Base-by-base conservation (phyloP, 37 sponge, comb jelly and placozoan genomes). In the Haliclona indistincta region DNA sequence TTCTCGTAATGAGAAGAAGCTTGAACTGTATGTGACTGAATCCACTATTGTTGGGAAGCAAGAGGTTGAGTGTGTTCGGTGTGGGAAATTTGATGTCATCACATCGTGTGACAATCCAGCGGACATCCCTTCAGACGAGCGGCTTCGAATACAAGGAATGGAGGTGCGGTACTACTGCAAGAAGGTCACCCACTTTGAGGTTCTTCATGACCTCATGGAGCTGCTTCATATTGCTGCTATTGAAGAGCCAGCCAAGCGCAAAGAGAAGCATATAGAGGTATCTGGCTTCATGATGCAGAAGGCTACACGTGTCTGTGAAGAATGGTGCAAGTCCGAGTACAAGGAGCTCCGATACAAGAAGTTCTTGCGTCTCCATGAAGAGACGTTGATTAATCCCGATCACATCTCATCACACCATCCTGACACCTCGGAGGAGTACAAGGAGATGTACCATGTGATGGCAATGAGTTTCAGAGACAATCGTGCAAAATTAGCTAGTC, bases 191-290 rank as follows among this genome's bases (percentile, higher is more conserved):
- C 86, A 86, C 42, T 74, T 41, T 54, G 86, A 79, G 43, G 60
- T 91, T 1, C 68, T 91, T 7, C 80, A 85, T 36, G 87, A 91
- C 52, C 55, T 91, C 41, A 81, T 91, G 88, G 91, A 82, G 29
- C 62, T 91, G 58, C 55, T 91, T 32, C 74, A 76, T 25, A 47
- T 85, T 32, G 91, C 86, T 7, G 78, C 87, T 51, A 85, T 73
- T 6, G 91, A 85, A 13, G 67, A 77, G 35, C 44, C 56, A 0
- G 22, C 23, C 1, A 17, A 39, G 2, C 47, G 78, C 15, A 51
- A 67, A 39, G 73, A 85, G 43, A 62, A 70, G 15, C 78, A 79
- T 30, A 0, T 22, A 0, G 82, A 76, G 38, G 22, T 85, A 0
- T 73, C 83, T n/a, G 44, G 33, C 17, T 91, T 91, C 62, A 78